Conservation (phyloP, 2,888 invertebrate species). For the Rhyacophila evoluta region DNA sequence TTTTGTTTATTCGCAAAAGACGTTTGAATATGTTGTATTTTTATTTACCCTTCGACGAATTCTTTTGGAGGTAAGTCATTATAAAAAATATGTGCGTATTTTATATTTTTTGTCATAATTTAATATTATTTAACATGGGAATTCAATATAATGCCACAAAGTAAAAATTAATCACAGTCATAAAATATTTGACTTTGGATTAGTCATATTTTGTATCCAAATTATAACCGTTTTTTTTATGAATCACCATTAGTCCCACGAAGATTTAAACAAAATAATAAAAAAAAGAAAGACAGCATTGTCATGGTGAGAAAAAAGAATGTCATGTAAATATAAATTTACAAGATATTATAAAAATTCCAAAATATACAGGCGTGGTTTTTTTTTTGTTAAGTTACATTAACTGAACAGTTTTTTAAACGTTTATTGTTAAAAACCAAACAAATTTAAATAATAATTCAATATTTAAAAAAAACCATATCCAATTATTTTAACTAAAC, state of each 20-base stretch:
- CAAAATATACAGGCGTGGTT: not conserved
- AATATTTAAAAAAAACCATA: no score
- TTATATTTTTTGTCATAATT: no score
- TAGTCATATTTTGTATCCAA: not conserved
- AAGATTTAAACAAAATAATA: not conserved
- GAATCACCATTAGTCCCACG: slow-evolving; percentile 9
- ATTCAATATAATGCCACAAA: not conserved
- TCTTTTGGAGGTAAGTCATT: no score
- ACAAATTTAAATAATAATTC: no score
- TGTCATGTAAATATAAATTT: not conserved
- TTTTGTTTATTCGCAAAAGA: no score
- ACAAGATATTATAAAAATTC: not conserved
- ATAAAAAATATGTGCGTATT: no score
- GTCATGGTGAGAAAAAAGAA: not conserved
- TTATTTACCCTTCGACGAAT: no score
- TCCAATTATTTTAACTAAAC: no score
- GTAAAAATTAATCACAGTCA: slow-evolving; percentile 1
- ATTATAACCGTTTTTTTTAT: not conserved
- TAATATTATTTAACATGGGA: no score
- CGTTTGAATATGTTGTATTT: no score
- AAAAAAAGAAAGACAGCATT: not conserved
- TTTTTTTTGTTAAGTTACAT: not conserved
- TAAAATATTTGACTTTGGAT: slow-evolving; percentile 6
- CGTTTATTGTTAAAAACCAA: no score
- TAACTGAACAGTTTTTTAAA: no score